These are phyloP conservation scores for Amphipoea oculea DNA, from an alignment of 2,888 invertebrate species.

Conservation along the genomic window DNA sequence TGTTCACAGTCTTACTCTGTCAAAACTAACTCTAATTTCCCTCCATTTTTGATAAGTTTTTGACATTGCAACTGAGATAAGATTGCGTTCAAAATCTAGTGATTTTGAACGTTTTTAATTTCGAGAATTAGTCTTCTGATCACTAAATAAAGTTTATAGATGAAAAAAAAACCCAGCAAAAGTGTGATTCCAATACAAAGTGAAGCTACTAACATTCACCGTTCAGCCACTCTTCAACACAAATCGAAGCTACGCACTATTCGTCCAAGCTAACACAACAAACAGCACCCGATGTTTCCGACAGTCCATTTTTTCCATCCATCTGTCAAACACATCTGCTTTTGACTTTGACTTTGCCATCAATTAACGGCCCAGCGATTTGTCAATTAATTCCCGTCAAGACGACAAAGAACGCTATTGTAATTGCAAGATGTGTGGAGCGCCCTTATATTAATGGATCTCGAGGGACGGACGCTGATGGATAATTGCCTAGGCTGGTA, in stretches of 20 bases:
- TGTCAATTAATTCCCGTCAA: conserved; percentile 83
- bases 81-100: too few relatives aligned
- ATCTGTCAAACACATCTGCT: conserved; percentile 69
- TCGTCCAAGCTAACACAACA: conserved; percentile 15
- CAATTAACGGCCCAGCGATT: conserved; percentile 75
- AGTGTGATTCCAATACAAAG: background rate
- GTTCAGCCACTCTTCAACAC: background rate
- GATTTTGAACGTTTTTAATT: background rate
- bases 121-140: background rate
- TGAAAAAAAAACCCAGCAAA: background rate
- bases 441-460: conserved; percentile 80
- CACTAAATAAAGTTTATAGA: background rate
- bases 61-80: background rate
- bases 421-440: conserved; percentile 78
- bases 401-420: conserved; percentile 78
- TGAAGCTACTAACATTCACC: background rate
- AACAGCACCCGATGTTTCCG: conserved; percentile 26
- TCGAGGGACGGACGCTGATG: conserved; percentile 65
- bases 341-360: conserved; percentile 71
- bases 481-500: conserved; percentile 70
- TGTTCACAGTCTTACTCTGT: too few relatives aligned
- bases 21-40: background rate
- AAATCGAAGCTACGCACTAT: conserved; percentile 2
- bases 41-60: background rate
- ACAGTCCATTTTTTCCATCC: conserved; percentile 59